Evolutionary conservation across 2,113 vertebrate genomes (phyloP).

Genomic region (Elephantulus edwardii): DNA sequence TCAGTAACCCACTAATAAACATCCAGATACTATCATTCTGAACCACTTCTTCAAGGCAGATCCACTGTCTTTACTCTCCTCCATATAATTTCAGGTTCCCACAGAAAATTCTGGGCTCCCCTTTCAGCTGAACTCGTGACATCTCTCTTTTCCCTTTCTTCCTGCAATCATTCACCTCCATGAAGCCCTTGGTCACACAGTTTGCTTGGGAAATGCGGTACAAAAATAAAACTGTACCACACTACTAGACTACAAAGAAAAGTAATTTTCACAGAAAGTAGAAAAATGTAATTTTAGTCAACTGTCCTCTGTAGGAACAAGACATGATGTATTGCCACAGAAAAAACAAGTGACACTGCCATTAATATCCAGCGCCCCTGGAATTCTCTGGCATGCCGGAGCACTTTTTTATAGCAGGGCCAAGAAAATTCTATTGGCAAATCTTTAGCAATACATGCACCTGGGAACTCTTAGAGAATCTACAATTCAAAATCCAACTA

Average conservation of each 20-base stretch:
- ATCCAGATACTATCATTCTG: background rate
- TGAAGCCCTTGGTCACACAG: background rate
- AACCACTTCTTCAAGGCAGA: background rate
- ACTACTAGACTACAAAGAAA: constrained; percentile 61
- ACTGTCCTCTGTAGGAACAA: constrained; percentile 75
- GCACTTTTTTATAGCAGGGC: constrained; percentile 59
- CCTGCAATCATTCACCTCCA: background rate
- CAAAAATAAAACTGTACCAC: constrained; percentile 55
- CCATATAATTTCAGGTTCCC: background rate
- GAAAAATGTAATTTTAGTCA: constrained; percentile 79
- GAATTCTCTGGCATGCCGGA: constrained; percentile 62
- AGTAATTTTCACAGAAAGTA: constrained; percentile 72
- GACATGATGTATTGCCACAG: constrained; percentile 73
- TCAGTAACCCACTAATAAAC: background rate
- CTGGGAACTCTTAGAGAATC: constrained; percentile 45
- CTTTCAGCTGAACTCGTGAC: background rate
- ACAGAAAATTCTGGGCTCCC: background rate
- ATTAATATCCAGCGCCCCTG: constrained; percentile 72
- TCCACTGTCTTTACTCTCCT: background rate
- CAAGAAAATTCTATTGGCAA: constrained; percentile 72
- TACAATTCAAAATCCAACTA: constrained; percentile 59
- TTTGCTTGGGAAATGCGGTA: constrained; percentile 41
- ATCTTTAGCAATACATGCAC: constrained; percentile 65
- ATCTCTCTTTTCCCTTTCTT: background rate
- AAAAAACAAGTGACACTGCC: constrained; percentile 66